Base-by-base conservation (phyloP, 2,113 vertebrate species). In the Carollia perspicillata region DNA sequence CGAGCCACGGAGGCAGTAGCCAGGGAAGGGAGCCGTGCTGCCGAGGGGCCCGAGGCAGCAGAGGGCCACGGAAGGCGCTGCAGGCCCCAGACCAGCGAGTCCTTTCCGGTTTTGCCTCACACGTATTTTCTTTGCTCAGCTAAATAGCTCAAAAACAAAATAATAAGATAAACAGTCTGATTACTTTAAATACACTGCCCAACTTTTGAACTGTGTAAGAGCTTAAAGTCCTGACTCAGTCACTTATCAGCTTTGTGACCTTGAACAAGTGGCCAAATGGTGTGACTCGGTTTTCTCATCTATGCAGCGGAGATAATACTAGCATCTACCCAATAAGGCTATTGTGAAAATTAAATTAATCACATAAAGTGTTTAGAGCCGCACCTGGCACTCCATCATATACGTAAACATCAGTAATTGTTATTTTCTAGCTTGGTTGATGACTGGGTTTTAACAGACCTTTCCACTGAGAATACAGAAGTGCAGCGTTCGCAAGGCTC, bases 341-440 rank as follows among this genome's bases (percentile, higher is more conserved):
- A 20, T 72, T 33, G 26, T 65, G 53, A 90, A 94, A 93, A 42
- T 44, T 65, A 72, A 79, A 68, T 5, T 3, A 79, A 49, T 93
- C 23, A 47, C 14, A 22, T 42, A 69, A 83, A 47, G 77, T n/a
- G 51, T 37, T 68, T 86, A 91, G 26, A 90, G 17, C 4, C 16
- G 42, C 26, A 63, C 55, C 28, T 37, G 23, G 53, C 17, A n/a
- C 26, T 75, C 68, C 42, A 13, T 22, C 44, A 17, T 18, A 5
- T 33, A 51, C 16, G 49, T 17, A 28, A 30, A 33, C 20, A 33
- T 22, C 40, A 77, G 37, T 35, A 58, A 40, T 33, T 69, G 20
- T 9, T 72, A 18, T 74, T 71, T 89, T 72, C 75, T 40, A 66
- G 37, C 18, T 65, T 37, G 17, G 14, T 78, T 65, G 49, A 12